phyloP scores from a whole-genome alignment of 2,113 vertebrate genomes.

The Nematolebias whitei region DNA sequence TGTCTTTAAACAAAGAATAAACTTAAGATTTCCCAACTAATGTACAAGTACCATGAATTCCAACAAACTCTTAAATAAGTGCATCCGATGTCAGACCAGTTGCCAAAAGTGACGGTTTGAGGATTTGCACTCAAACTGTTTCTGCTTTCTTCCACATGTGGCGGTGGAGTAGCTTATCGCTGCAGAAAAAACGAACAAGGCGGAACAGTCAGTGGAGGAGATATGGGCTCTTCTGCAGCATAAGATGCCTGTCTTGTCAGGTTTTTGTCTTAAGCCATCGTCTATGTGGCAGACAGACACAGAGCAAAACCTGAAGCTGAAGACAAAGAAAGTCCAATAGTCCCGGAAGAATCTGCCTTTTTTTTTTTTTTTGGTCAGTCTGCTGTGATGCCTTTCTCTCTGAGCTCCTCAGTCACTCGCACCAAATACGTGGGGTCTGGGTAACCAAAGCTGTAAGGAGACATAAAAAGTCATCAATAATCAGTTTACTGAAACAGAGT shows the following conservation, averaged over 20 bases:
- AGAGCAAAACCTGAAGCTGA: conserved; percentile 50
- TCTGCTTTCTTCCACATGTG: conserved; percentile 63
- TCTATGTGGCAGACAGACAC: conserved; percentile 38
- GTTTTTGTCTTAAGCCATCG: conserved; percentile 46
- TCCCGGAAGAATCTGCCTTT: conserved; percentile 42
- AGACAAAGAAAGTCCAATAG: conserved; percentile 47
- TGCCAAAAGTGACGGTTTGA: conserved; percentile 50
- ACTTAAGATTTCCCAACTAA: conserved; percentile 58
- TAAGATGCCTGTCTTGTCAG: conserved; percentile 51
- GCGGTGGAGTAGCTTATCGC: conserved; percentile 54
- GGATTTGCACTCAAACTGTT: conserved; percentile 60
- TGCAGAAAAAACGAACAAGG: conserved; percentile 44
- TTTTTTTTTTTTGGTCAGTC: conserved; percentile 75
- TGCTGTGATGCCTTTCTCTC: conserved; percentile 90
- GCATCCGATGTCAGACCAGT: conserved; percentile 54
- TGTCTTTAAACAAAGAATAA: conserved; percentile 40
- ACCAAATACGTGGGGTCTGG: conserved; percentile 93
- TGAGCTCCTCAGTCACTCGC: conserved; percentile 90
- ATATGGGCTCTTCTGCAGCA: conserved; percentile 63
- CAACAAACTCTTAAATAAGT: conserved; percentile 54
- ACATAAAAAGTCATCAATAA: conserved; percentile 38
- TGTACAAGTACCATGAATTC: conserved; percentile 54
- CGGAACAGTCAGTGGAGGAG: conserved; percentile 45
- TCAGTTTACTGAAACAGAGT: background rate
- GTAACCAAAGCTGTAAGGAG: conserved; percentile 87